Evolutionary conservation across 2,888 invertebrate genomes (phyloP).

Genomic region (Agelastica alni): DNA sequence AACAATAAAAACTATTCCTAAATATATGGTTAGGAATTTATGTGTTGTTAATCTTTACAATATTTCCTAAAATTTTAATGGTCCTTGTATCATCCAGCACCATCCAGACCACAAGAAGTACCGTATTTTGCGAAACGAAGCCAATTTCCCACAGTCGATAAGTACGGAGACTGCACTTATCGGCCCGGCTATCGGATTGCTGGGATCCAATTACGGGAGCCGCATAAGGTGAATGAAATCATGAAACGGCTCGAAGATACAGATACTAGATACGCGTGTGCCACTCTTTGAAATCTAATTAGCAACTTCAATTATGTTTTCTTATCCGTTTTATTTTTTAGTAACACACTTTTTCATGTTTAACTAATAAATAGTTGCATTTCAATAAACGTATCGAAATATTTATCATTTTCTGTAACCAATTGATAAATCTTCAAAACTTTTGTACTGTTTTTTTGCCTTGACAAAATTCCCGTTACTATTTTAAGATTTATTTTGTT

Average conservation of each 20-base stretch:
- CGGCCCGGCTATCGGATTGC: conserved; percentile 54
- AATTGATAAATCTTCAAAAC: too few species aligned
- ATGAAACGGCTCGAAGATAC: conserved; percentile 51
- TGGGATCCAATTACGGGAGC: conserved; percentile 56
- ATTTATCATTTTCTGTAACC: too few species aligned
- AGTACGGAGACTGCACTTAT: conserved; percentile 52
- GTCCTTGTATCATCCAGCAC: background rate
- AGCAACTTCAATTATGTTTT: conserved; percentile 41
- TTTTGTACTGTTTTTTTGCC: too few species aligned
- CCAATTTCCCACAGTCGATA: conserved; percentile 56
- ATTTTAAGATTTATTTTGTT: too few species aligned
- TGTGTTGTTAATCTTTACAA: too few species aligned
- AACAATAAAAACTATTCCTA: too few species aligned
- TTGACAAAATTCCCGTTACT: too few species aligned
- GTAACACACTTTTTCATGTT: too few species aligned
- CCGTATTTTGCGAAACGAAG: conserved; percentile 34
- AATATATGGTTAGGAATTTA: too few species aligned
- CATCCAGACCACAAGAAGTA: conserved; percentile 23
- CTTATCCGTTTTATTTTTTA: conserved; percentile 3
- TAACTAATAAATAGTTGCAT: too few species aligned
- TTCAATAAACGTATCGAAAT: too few species aligned
- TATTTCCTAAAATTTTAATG: conserved; percentile 5
- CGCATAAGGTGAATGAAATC: conserved; percentile 58
- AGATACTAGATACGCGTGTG: conserved; percentile 51
- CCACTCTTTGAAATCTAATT: conserved; percentile 53